Percentiles rank a stretch among this genome's conserved stretches.
phyloP scores from a whole-genome alignment of 2,113 vertebrate species.

The Probosciger aterrimus region DNA sequence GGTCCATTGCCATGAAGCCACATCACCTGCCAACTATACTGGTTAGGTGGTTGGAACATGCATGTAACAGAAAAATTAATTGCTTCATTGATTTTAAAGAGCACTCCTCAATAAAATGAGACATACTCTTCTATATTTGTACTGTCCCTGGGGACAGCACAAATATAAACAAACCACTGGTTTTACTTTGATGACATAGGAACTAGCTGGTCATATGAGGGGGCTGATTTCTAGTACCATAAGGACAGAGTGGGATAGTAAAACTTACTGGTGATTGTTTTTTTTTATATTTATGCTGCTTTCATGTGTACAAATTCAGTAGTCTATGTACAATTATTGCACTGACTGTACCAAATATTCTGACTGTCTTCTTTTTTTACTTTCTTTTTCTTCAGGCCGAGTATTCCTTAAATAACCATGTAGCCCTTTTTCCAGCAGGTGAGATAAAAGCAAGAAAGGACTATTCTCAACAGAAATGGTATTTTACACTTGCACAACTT shows the following conservation, averaged over 20 bases:
- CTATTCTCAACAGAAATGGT: not conserved
- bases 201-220: not conserved
- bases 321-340: not conserved
- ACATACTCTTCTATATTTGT: not conserved
- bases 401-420: not conserved
- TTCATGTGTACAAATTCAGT: not conserved
- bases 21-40: not conserved
- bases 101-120: not conserved
- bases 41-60: not conserved
- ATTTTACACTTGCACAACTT: not conserved
- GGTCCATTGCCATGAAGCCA: not conserved
- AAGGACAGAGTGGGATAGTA: not conserved
- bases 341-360: not conserved
- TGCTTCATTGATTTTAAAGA: not conserved
- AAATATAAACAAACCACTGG: conserved; percentile 46
- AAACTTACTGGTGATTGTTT: not conserved
- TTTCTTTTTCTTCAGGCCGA: not conserved
- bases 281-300: not conserved
- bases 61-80: not conserved
- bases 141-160: not conserved
- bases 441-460: not conserved
- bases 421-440: not conserved
- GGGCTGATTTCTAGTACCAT: not conserved
- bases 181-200: not conserved
- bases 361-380: not conserved